These are phyloP conservation scores for Okamejei kenojei DNA, from an alignment of 2,797 vertebrate species.

Conservation along the genomic window DNA sequence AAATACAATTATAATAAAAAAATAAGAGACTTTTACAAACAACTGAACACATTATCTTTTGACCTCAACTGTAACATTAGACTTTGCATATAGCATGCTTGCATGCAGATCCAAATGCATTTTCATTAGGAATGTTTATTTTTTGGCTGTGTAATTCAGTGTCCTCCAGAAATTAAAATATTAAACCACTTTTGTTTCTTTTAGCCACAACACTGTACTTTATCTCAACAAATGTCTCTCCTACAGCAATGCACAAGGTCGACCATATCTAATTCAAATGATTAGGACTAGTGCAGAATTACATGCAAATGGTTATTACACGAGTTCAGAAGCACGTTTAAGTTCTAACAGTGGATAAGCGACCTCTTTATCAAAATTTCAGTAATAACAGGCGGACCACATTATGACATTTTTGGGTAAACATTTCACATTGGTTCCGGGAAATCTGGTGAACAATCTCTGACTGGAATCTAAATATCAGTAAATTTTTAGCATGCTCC, in stretches of 20 bases:
- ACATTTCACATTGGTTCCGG: not conserved
- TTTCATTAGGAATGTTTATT: constrained; percentile 33
- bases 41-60: constrained; percentile 25
- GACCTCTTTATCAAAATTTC: not conserved
- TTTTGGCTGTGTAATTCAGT: constrained; percentile 22
- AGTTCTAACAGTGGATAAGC: not conserved
- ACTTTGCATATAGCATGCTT: constrained; percentile 31
- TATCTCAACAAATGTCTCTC: constrained; percentile 33
- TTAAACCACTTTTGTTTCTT: constrained; percentile 33
- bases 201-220: constrained; percentile 32
- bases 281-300: constrained; percentile 31
- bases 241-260: constrained; percentile 24
- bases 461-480: not conserved
- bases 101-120: constrained; percentile 27
- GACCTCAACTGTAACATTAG: constrained; percentile 35
- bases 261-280: constrained; percentile 30
- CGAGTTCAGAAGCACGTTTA: constrained; percentile 9
- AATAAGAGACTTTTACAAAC: constrained; percentile 35
- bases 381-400: not conserved
- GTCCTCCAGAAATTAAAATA: constrained; percentile 32
- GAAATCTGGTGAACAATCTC: not conserved
- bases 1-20: constrained; percentile 28
- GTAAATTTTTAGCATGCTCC: not conserved
- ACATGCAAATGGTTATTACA: constrained; percentile 25
- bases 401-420: not conserved